These are phyloP conservation scores for Brachionus manjavacas DNA, from an alignment of 1,140 invertebrate genomes.

Conservation along the genomic window DNA sequence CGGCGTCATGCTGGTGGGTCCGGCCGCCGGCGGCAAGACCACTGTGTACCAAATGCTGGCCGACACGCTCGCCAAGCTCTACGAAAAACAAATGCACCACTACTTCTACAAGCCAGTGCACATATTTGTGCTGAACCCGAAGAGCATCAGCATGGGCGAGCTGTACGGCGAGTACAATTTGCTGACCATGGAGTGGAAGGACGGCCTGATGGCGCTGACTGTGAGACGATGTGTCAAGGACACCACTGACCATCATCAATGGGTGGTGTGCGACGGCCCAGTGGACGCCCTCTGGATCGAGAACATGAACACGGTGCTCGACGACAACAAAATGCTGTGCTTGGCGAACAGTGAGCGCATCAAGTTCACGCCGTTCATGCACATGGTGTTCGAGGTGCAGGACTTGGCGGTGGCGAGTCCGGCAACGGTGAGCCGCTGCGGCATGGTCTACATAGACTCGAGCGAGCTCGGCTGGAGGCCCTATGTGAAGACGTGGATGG, in stretches of 20 bases:
- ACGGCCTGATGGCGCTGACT: constrained; percentile 57
- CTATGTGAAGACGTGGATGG: constrained; percentile 55
- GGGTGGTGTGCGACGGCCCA: constrained; percentile 47
- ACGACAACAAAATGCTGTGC: constrained; percentile 62
- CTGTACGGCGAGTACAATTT: constrained; percentile 57
- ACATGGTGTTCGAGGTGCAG: constrained; percentile 60
- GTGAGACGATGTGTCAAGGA: constrained; percentile 53
- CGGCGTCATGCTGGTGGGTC: constrained; percentile 59
- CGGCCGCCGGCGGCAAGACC: constrained; percentile 58
- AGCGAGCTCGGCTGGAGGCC: constrained; percentile 57
- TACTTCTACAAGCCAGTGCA: constrained; percentile 57
- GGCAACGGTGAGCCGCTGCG: constrained; percentile 58
- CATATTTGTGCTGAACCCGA: constrained; percentile 56
- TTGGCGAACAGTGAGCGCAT: constrained; percentile 58
- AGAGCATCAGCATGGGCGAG: constrained; percentile 58
- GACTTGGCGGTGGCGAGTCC: constrained; percentile 58
- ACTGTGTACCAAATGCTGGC: constrained; percentile 54
- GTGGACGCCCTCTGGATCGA: constrained; percentile 60
- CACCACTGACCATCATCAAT: constrained; percentile 36
- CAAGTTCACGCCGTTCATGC: constrained; percentile 57
- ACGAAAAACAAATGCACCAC: constrained; percentile 46
- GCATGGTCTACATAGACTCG: constrained; percentile 59
- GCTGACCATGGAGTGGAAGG: constrained; percentile 58
- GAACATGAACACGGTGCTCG: constrained; percentile 60
- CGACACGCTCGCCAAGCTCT: constrained; percentile 50